Conservation (phyloP, 1,140 invertebrate species). For the Achroia grisella region DNA sequence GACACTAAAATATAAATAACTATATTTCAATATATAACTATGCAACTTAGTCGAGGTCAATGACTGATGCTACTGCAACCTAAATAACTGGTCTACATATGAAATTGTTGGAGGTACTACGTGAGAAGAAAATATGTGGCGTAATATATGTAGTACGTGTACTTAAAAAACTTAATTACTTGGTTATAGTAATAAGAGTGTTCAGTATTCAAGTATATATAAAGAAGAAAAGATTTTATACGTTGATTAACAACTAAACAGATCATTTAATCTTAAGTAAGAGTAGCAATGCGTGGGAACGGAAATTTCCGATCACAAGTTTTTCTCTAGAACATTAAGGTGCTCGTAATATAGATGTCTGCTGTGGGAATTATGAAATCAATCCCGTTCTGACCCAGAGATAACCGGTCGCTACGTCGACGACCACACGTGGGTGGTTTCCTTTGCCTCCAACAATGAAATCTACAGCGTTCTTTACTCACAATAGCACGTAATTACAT, state of each 20-base stretch:
- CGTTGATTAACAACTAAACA: no score
- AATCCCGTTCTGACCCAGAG: not conserved
- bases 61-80: not conserved
- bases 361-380: conserved; percentile 4
- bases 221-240: no score
- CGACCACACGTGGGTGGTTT: conserved; percentile 7
- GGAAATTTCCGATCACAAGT: not conserved
- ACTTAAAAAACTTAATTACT: no score
- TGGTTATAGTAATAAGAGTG: no score
- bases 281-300: not conserved
- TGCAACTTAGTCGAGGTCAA: not conserved
- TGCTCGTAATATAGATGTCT: not conserved
- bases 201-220: no score
- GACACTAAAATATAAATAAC: not conserved
- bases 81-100: no score
- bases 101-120: no score
- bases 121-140: no score
- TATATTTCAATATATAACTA: not conserved
- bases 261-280: no score
- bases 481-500: conserved; percentile 45
- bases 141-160: no score
- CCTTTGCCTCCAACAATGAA: conserved; percentile 14
- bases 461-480: conserved; percentile 23
- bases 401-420: no score
- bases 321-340: no score